phyloP scores from a whole-genome alignment of 2,888 invertebrate species.

The Eristalinus sepulchralis region DNA sequence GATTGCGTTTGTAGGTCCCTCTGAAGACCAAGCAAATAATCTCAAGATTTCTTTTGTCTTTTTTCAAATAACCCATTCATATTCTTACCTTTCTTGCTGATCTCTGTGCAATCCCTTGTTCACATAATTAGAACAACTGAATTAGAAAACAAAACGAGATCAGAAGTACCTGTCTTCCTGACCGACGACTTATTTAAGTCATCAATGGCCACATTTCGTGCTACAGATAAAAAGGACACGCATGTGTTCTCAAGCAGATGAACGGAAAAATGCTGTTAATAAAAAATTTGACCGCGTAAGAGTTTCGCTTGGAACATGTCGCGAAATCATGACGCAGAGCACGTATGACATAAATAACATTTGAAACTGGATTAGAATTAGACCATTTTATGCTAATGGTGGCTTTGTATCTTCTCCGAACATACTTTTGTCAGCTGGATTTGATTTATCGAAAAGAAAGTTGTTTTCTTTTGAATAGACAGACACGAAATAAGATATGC shows the following conservation, averaged over 20 bases:
- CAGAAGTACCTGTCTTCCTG: neutral
- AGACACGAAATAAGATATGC: neutral
- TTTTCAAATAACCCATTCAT: neutral
- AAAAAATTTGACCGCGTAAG: neutral
- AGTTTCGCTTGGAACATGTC: neutral
- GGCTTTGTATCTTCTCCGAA: neutral
- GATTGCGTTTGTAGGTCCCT: conserved; percentile 8
- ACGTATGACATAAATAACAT: neutral
- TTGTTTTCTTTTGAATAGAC: neutral
- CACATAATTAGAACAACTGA: neutral
- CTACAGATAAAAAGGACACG: neutral
- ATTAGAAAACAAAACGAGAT: neutral
- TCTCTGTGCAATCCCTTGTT: neutral
- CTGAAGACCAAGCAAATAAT: conserved; percentile 12
- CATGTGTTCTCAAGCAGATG: neutral
- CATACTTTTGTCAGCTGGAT: neutral
- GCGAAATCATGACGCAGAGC: neutral
- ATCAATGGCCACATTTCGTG: neutral
- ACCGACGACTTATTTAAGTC: neutral
- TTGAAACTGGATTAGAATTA: neutral
- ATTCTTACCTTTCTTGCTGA: conserved; percentile 1
- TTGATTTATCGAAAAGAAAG: neutral
- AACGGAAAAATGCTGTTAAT: neutral
- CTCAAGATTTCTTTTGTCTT: conserved; percentile 13
- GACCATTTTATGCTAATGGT: neutral